phyloP scores from a whole-genome alignment of 2,113 vertebrate genomes.

The Sceloporus tristichus region DNA sequence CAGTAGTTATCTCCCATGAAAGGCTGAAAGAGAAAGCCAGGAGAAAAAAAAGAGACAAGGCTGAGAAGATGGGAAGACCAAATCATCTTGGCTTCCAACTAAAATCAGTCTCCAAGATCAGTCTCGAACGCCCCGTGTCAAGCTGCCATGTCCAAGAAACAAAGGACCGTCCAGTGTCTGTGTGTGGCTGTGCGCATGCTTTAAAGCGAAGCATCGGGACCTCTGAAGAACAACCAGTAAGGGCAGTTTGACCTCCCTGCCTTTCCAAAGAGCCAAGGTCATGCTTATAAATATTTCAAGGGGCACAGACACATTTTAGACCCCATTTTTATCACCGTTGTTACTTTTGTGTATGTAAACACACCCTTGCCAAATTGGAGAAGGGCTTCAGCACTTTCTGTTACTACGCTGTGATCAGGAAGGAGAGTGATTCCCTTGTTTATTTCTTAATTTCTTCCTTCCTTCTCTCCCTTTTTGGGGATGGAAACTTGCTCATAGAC shows the following conservation, averaged over 20 bases:
- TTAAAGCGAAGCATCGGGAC: not conserved
- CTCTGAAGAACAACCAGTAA: constrained; percentile 1
- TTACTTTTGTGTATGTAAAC: constrained; percentile 12
- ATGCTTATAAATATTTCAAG: not conserved
- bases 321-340: not conserved
- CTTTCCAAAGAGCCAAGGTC: not conserved
- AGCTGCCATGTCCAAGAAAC: not conserved
- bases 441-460: too few relatives aligned
- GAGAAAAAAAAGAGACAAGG: not conserved
- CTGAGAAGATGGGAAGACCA: not conserved
- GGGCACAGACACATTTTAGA: not conserved
- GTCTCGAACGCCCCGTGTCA: not conserved
- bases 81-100: not conserved
- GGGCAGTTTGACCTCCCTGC: accelerated
- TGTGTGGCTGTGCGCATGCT: not conserved
- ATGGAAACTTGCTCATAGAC: too few relatives aligned
- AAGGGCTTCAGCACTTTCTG: not conserved
- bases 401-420: constrained; percentile 3
- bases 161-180: not conserved
- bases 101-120: not conserved
- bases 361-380: constrained; percentile 17
- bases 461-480: too few relatives aligned
- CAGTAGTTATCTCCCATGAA: constrained; percentile 99
- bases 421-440: not conserved
- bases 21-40: constrained; percentile 75